Percentiles rank a stretch among this genome's conserved stretches.
phyloP scores from a whole-genome alignment of 2,888 invertebrate species.

The Diplolepis rosae region DNA sequence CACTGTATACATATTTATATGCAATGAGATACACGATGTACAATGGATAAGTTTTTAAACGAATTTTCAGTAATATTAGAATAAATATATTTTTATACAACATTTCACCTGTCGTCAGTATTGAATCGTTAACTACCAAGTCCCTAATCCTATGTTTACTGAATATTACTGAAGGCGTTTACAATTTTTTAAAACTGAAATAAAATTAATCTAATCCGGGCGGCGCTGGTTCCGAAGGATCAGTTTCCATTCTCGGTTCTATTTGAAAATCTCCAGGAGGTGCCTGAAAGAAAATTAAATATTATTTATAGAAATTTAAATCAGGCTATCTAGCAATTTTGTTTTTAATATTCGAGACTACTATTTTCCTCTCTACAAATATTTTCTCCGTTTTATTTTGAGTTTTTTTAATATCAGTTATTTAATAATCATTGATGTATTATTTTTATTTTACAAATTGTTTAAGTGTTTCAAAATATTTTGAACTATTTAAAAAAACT shows the following conservation, averaged over 20 bases:
- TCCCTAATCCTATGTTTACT: background rate
- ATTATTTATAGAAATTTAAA: too few relatives aligned
- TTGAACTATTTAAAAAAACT: too few relatives aligned
- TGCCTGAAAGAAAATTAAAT: constrained; percentile 55
- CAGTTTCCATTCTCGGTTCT: constrained; percentile 66
- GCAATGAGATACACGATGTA: background rate
- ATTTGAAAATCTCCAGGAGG: constrained; percentile 66
- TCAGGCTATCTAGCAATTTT: too few relatives aligned
- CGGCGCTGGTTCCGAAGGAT: constrained; percentile 72
- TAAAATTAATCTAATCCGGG: constrained; percentile 71
- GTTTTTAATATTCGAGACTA: too few relatives aligned
- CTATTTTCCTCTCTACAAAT: too few relatives aligned
- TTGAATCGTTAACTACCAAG: background rate
- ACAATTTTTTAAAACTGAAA: background rate
- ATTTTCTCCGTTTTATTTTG: too few relatives aligned
- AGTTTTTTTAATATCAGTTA: too few relatives aligned
- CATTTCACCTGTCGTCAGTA: constrained; percentile 6
- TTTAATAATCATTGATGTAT: too few relatives aligned
- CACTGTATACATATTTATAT: constrained; percentile 5
- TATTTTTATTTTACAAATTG: too few relatives aligned
- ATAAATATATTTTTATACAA: constrained; percentile 32
- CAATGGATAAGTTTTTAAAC: background rate
- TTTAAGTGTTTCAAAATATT: too few relatives aligned
- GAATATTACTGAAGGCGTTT: background rate
- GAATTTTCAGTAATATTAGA: constrained; percentile 23